A percentile compares a stretch with the other conserved stretches of the same genome.
Evolutionary conservation across 2,113 vertebrate species (phyloP).

Genomic region (Nothoprocta pentlandii): DNA sequence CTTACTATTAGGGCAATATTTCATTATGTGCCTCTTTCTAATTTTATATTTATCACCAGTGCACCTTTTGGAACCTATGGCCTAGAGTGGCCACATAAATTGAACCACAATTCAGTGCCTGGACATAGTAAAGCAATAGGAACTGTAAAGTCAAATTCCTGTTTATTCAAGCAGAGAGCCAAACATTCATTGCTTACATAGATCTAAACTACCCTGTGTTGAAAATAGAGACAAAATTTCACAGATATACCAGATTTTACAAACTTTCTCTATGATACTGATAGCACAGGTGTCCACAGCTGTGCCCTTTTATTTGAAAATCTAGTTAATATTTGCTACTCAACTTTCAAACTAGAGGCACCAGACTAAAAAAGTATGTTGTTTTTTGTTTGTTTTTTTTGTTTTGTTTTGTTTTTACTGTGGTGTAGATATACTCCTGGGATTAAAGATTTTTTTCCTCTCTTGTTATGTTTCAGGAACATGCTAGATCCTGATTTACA

Average conservation of each 20-base stretch:
- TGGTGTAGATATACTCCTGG: not conserved
- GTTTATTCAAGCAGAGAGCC: not conserved
- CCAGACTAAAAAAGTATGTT: not conserved
- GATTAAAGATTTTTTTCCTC: not conserved
- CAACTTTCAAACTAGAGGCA: not conserved
- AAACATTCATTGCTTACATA: too few species aligned
- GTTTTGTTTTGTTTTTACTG: not conserved
- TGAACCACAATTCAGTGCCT: not conserved
- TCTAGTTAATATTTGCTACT: not conserved
- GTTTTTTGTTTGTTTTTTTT: too few species aligned
- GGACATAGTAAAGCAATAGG: not conserved
- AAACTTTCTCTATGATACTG: not conserved
- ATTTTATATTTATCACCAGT: not conserved
- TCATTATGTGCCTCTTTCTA: not conserved
- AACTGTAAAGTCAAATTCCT: not conserved
- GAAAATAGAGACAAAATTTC: not conserved
- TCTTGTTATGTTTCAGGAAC: not conserved
- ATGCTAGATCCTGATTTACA: not conserved
- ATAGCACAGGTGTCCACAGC: not conserved
- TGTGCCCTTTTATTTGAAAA: not conserved
- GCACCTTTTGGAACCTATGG: not conserved
- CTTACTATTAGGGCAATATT: not conserved
- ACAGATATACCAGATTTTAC: not conserved
- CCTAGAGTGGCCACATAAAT: not conserved
- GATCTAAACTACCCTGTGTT: not conserved